Evolutionary conservation across 1,140 invertebrate genomes (phyloP), one percentile per base, ranked within the genome.

Genomic region (Asbolus verrucosus): DNA sequence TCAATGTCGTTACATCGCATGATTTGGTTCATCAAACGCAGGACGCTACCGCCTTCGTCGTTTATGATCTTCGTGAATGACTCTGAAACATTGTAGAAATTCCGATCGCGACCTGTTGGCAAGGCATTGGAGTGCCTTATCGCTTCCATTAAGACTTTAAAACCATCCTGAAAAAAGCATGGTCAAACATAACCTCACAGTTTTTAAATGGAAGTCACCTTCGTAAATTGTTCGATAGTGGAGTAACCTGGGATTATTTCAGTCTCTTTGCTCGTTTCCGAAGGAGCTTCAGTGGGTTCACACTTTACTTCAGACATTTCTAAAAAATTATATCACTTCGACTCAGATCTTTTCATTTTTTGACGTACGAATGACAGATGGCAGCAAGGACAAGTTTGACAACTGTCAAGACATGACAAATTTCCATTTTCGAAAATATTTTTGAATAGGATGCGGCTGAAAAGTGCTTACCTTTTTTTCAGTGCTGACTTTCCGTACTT

Each of bases 41-140:
- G 73, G 8, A 92, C 81, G 38, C 84, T 82, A 21, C 84, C 81
- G 0, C 85, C 84, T 76, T 91, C 85, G 30, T 81, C 73, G 43
- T 87, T 85, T 76, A 91, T 83, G 5, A 87, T 82, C 70, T 86
- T 83, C 31, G 85, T 83, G 73, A 92, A 94, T 18, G 85, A 85
- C n/a, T 89, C 85, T 77, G 89, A 91, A 54, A 88, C 90, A 0
- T 84, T 84, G 73, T 91, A 92, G 65, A 89, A 89, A 74, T 90
- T 86, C 75, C 86, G 92, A 65, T 91, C 86, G 31, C 87, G 82
- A n/a, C 86, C 88, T 62, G 81, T 80, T 0, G 92, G 92, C 39
- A 94, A 81, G 6, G 83, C 84, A 80, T 93, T 93, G 0, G 90
- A 86, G 14, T 81, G 75, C 77, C 88, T 89, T 6, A 89, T 90